These are phyloP conservation scores for Dromaius novaehollandiae DNA, from an alignment of 2,113 vertebrate genomes.

Conservation along the genomic window DNA sequence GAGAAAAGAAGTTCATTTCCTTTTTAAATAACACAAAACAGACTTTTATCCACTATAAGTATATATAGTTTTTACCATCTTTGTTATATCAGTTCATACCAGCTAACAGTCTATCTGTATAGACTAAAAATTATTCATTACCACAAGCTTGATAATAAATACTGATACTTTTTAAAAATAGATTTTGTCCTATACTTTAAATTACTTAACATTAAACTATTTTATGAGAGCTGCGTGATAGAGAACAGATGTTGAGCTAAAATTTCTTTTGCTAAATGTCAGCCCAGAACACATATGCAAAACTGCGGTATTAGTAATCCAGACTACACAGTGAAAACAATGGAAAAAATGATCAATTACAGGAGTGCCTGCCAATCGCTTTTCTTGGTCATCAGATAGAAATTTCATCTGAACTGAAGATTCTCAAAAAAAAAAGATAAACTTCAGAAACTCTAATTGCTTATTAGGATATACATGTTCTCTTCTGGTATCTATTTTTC, in stretches of 20 bases:
- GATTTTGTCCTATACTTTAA: not conserved
- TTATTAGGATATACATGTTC: not conserved
- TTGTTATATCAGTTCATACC: not conserved
- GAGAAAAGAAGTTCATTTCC: not conserved
- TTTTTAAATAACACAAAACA: not conserved
- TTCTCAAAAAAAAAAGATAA: not conserved
- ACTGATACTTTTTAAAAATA: not conserved
- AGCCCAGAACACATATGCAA: not conserved
- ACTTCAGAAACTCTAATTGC: not conserved
- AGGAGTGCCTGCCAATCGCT: not conserved
- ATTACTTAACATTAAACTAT: not conserved
- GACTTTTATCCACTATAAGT: not conserved
- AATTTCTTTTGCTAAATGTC: conserved; percentile 26
- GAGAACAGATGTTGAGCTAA: conserved; percentile 34
- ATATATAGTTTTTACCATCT: not conserved
- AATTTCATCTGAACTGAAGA: not conserved
- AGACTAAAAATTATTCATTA: not conserved
- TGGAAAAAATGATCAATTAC: not conserved
- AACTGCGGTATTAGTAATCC: not conserved
- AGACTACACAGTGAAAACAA: conserved; percentile 9
- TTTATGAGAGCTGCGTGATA: conserved; percentile 14
- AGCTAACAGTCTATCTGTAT: not conserved
- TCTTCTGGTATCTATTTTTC: not conserved
- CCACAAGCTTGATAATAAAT: not conserved
- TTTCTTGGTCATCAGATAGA: not conserved